Base-by-base conservation (phyloP, 2,888 invertebrate species). In the Lycophotia porphyrea region DNA sequence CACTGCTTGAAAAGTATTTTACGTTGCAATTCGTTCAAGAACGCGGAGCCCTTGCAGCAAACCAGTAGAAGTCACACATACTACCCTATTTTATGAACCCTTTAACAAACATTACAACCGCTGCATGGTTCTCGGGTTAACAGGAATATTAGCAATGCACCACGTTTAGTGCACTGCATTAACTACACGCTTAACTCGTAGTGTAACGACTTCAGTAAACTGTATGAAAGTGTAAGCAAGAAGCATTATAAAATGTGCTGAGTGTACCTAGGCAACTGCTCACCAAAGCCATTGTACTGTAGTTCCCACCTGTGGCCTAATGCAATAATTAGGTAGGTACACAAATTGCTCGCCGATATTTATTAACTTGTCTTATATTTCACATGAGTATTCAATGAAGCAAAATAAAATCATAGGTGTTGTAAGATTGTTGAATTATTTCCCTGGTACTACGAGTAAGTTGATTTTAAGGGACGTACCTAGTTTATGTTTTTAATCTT, bases 171-270 rank as follows among this genome's bases (percentile, higher is more conserved):
- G 61, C 69, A 60, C 58, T 60, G 39, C 71, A 70, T 72, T 70
- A 63, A 82, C 58, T 63, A 52, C 63, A 52, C 31, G 34, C 49
- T 74, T 82, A 60, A 74, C 34, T 55, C 39, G 39, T 44, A 27
- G 60, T 70, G 44, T 55, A 36, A 72, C 21, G 34, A 52, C 49
- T 65, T 1, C n/a, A 78, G 42, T 78, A 55, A 78, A 69, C 21
- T 68, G 27, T n/a, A n/a, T 31, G 34, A 68, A 71, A 68, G 52
- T 39, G 68, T 44, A 39, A 44, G 24, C 67, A 77, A 67, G 67
- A 34, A 47, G 42, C 34, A 61, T 49, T 70, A 55, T 76, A 70
- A 69, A 69, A 47, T 70, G 36, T n/a, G 47, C 69, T 81, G 39
- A 69, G 49, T 65, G 65, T 11, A 15, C 9, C 36, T 9, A 47